Evolutionary conservation across 2,113 vertebrate genomes (phyloP), one percentile per base, ranked within the genome.

Genomic region (Sitta europaea): DNA sequence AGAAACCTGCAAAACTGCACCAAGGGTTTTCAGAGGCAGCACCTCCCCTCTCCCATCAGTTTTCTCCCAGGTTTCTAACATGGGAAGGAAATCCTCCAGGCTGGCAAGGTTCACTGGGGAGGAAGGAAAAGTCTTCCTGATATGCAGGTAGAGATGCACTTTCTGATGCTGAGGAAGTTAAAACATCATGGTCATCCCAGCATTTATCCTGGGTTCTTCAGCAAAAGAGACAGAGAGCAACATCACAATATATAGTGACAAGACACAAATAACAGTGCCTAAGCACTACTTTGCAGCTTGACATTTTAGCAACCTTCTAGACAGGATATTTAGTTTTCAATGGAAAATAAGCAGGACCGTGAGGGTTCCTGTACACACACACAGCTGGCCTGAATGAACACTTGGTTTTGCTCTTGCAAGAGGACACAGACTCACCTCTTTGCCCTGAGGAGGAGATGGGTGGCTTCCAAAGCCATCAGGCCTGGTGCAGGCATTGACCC

Each of bases 281-380:
- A 50, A 51, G 66, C n/a, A 36, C 9, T 0, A 0, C n/a, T 79
- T 68, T 0, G 0, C 27, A 51, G 43, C 53, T 72, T 72, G 48
- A 35, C 4, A 1, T 67, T 71, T 75, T 3, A 6, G 45, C 92
- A 89, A 36, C 9, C 22, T 38, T 9, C 6, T 4, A 10, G 21
- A 7, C 12, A 61, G 29, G 36, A 50, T 79, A 50, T 79, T 78
- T 43, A 29, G 5, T 38, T 75, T 86, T 54, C 62, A 29, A 1
- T 79, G 50, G 27, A 36, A 38, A 18, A 43, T 29, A 48, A 66
- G 36, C 43, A 67, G 40, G 76, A n/a, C 13, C 2, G 0, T 31
- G 36, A 51, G 7, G 33, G 14, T 12, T 76, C 31, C 24, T 18
- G 11, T 13, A 33, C 45, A 54, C 17, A 50, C 23, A 50, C 40